Evolutionary conservation across 2,113 vertebrate species (phyloP).

Genomic region (Phyllopteryx taeniolatus): DNA sequence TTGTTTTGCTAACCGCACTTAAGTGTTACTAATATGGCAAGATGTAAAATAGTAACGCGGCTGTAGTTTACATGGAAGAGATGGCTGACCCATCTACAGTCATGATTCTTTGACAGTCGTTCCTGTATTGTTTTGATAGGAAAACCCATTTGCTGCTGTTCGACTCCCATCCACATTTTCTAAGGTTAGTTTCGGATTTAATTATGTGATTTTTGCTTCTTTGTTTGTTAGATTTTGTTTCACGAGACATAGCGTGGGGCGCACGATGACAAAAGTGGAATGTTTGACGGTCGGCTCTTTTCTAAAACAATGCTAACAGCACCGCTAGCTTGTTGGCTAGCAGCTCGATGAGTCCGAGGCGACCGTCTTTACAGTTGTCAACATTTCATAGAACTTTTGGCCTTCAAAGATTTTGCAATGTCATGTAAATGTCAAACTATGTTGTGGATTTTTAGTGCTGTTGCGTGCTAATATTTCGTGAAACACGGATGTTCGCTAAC

Average conservation of each 20-base stretch:
- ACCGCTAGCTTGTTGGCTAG: neutral
- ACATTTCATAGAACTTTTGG: rapidly evolving
- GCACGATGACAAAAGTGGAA: neutral
- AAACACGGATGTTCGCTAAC: neutral
- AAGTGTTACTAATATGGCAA: neutral
- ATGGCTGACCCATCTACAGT: constrained; percentile 2
- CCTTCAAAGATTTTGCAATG: neutral
- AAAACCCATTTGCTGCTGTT: neutral
- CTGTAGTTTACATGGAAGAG: neutral
- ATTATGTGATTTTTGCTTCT: neutral
- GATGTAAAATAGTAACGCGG: neutral
- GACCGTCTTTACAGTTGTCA: neutral
- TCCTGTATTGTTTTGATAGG: constrained; percentile 61
- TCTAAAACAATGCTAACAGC: neutral
- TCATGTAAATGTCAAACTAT: neutral
- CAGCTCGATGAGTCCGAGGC: neutral
- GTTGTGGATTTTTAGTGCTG: neutral
- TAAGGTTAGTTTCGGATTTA: constrained; percentile 12
- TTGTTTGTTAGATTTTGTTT: no score
- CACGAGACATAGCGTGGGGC: neutral
- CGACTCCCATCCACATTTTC: neutral
- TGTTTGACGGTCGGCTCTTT: neutral
- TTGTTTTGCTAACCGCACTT: neutral
- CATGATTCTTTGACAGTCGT: neutral
- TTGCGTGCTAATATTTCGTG: neutral